Conservation (phyloP, 2,888 invertebrate genomes). For the Orthosia gothica region DNA sequence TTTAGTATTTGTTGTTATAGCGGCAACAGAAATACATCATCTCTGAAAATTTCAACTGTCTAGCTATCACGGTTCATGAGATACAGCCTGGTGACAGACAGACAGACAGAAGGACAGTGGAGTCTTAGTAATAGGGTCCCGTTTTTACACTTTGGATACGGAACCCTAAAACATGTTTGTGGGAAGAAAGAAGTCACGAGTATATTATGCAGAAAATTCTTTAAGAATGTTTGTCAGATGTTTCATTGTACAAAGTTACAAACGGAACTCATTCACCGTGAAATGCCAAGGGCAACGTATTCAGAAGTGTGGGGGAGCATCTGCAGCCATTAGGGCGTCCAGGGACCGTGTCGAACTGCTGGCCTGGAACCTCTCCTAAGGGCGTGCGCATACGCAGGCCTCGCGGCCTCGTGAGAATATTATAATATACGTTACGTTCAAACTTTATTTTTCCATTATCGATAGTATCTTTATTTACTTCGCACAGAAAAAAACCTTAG, state of each 20-base stretch:
- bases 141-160: no score
- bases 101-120: no score
- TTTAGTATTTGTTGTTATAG: no score
- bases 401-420: constrained; percentile 65
- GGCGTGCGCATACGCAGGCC: constrained; percentile 68
- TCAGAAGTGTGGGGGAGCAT: constrained; percentile 67
- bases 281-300: constrained; percentile 76
- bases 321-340: constrained; percentile 80
- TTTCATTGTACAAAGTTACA: constrained; percentile 49
- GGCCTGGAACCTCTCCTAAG: constrained; percentile 78
- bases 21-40: no score
- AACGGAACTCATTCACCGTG: constrained; percentile 51
- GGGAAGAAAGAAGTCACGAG: neutral
- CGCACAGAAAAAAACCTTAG: constrained; percentile 32
- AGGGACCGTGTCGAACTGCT: constrained; percentile 82
- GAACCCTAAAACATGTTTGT: neutral
- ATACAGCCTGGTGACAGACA: no score
- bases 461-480: constrained; percentile 48
- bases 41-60: no score
- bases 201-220: constrained; percentile 30
- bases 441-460: constrained; percentile 54
- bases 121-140: no score
- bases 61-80: no score
- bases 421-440: constrained; percentile 59
- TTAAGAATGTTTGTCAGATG: constrained; percentile 48